phyloP scores from a whole-genome alignment of 2,888 invertebrate species.

The Polymixis lichenea region DNA sequence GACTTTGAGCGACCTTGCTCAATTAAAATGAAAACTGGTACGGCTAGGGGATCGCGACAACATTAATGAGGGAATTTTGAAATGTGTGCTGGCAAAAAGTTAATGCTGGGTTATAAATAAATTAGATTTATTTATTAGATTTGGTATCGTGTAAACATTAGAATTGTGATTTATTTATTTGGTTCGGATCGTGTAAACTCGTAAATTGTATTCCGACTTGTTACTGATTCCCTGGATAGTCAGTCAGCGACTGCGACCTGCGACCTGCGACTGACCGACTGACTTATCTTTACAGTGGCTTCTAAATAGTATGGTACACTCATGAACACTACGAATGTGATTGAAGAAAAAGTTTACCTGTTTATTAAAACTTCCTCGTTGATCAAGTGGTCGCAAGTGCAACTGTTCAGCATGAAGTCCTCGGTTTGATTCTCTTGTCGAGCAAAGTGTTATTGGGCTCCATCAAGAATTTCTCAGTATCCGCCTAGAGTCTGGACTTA shows the following conservation, averaged over 20 bases:
- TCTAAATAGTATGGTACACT: too few species aligned
- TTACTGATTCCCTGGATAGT: not conserved
- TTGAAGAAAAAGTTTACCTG: too few species aligned
- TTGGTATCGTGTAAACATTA: conserved; percentile 11
- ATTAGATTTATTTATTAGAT: conserved; percentile 24
- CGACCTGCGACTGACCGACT: not conserved
- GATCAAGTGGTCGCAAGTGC: too few species aligned
- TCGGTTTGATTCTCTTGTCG: too few species aligned
- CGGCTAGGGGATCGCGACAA: conserved; percentile 11
- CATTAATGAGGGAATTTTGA: conserved; percentile 31
- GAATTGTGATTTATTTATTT: conserved; percentile 41
- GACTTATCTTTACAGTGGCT: not conserved
- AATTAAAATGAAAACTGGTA: conserved; percentile 44
- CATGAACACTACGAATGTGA: too few species aligned
- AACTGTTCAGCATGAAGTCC: too few species aligned
- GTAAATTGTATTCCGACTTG: conserved; percentile 24
- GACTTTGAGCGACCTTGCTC: conserved; percentile 36
- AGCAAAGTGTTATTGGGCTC: too few species aligned
- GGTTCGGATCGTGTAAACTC: conserved; percentile 3
- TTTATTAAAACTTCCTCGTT: too few species aligned
- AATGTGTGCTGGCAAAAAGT: conserved; percentile 25
- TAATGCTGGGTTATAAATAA: conserved; percentile 28
- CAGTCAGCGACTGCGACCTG: too few species aligned
- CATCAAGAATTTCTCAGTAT: too few species aligned
- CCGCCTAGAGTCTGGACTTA: too few species aligned